Conservation (phyloP, 2,797 vertebrate genomes). For the Siniperca scherzeri region DNA sequence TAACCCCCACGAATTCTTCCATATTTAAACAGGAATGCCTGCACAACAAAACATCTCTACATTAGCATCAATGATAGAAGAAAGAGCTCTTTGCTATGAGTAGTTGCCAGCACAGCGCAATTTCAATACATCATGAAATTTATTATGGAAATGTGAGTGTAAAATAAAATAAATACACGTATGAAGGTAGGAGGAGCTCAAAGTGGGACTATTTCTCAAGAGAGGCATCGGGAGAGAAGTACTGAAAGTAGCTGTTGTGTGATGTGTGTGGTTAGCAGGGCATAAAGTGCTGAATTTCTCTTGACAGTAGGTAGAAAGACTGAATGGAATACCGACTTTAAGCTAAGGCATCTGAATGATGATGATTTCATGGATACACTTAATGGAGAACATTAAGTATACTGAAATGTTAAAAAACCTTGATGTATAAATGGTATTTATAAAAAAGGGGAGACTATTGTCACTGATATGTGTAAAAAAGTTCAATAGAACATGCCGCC, state of each 20-base stretch:
- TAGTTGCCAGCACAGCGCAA: constrained; percentile 8
- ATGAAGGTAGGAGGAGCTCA: constrained; percentile 22
- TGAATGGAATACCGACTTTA: constrained; percentile 21
- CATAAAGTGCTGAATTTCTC: constrained; percentile 69
- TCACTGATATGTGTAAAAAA: constrained; percentile 23
- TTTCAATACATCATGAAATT: constrained; percentile 37
- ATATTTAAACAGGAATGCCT: constrained; percentile 33
- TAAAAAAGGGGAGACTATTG: not conserved
- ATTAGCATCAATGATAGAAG: constrained; percentile 1
- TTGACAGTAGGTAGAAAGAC: constrained; percentile 14
- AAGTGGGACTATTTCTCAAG: constrained; percentile 26
- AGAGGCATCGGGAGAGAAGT: constrained; percentile 51
- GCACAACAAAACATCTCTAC: constrained; percentile 43
- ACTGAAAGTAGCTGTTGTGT: constrained; percentile 44
- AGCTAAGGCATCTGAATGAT: constrained; percentile 18
- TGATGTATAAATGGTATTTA: not conserved
- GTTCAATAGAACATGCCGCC: constrained; percentile 1
- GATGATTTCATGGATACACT: not conserved
- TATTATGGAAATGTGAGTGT: constrained; percentile 14
- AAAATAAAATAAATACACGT: constrained; percentile 71
- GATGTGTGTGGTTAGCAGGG: constrained; percentile 15
- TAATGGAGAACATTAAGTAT: not conserved
- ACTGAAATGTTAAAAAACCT: not conserved
- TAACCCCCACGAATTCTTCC: constrained; percentile 38
- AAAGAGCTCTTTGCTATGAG: constrained; percentile 7